Conservation (phyloP, 2,888 invertebrate genomes). For the Agelastica alni region DNA sequence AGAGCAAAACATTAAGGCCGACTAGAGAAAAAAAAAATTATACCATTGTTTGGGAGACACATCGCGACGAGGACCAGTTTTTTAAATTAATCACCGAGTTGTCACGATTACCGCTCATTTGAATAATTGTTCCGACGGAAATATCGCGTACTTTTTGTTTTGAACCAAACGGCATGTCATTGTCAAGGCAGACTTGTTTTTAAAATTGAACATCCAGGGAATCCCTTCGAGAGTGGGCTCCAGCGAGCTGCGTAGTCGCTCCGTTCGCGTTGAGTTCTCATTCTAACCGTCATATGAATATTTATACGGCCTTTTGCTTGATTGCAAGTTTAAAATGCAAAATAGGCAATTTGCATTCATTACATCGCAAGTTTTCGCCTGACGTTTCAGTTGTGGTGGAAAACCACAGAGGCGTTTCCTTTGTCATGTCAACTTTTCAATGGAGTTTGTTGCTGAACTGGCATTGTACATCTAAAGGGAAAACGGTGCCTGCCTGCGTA, state of each 20-base stretch:
- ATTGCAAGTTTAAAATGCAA: conserved; percentile 57
- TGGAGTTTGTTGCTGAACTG: not conserved
- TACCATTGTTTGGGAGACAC: no score
- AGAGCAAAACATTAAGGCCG: no score
- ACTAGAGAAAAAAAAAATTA: no score
- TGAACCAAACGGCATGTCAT: conserved; percentile 3
- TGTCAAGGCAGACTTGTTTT: conserved; percentile 8
- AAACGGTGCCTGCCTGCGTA: no score
- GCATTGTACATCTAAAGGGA: no score
- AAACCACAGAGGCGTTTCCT: conserved; percentile 22
- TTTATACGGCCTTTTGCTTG: conserved; percentile 54
- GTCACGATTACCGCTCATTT: no score
- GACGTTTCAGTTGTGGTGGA: conserved; percentile 32
- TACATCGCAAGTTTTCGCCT: conserved; percentile 41
- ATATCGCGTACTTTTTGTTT: not conserved
- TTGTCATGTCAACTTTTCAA: not conserved
- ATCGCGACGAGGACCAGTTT: no score
- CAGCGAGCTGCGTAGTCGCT: conserved; percentile 6
- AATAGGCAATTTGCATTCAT: conserved; percentile 56
- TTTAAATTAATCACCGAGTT: no score
- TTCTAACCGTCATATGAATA: conserved; percentile 49
- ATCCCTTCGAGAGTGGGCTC: conserved; percentile 15
- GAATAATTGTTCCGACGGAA: no score
- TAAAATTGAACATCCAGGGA: conserved; percentile 14
- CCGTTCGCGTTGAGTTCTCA: conserved; percentile 18